phyloP scores from a whole-genome alignment of 2,797 vertebrate genomes.

The Rhinichthys osculus region DNA sequence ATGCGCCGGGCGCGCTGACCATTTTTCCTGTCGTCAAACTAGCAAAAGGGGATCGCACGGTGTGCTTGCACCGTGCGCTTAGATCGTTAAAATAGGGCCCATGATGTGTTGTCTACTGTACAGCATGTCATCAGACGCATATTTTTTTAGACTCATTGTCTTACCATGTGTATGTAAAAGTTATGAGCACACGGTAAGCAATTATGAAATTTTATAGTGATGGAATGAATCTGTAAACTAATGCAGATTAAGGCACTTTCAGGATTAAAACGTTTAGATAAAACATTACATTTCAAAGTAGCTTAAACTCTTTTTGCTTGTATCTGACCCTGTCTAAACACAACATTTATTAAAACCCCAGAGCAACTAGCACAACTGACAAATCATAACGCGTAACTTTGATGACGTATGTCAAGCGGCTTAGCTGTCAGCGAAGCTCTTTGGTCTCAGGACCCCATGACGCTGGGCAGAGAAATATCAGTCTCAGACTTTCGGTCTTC shows the following conservation, averaged over 20 bases:
- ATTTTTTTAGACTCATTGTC: not conserved
- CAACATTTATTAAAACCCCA: not conserved
- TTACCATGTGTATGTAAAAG: not conserved
- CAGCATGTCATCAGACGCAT: not conserved
- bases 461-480: not conserved
- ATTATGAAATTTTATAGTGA: not conserved
- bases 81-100: too few species aligned
- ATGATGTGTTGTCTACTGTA: not conserved
- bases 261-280: not conserved
- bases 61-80: too few species aligned
- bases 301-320: too few species aligned
- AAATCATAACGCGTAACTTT: not conserved
- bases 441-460: conserved; percentile 14
- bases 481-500: conserved; percentile 7
- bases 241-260: not conserved
- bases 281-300: not conserved
- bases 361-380: not conserved
- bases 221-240: not conserved
- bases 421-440: conserved; percentile 16
- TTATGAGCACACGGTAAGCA: not conserved
- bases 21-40: too few species aligned
- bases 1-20: too few species aligned
- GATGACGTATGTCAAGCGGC: not conserved
- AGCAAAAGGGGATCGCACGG: too few species aligned
- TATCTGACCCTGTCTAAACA: not conserved